Base-by-base conservation (phyloP, 2,113 vertebrate genomes). In the Polypterus senegalus region DNA sequence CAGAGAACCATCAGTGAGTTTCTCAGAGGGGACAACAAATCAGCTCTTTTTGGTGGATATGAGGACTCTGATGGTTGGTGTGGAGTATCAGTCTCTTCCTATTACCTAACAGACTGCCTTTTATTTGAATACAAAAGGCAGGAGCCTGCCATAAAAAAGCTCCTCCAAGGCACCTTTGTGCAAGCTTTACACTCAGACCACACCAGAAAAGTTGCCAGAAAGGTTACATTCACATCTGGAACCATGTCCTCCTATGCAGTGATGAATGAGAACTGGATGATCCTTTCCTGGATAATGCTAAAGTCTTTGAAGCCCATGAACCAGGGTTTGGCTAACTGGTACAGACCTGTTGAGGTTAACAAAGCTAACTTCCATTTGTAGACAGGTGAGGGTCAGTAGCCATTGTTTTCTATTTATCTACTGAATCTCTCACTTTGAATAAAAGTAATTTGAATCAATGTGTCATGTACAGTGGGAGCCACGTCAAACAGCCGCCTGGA, bases 311-410 rank as follows among this genome's bases (percentile, higher is more conserved):
- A 64, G 43, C 63, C 58, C 1, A 57, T 68, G 66, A 64, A 64
- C 49, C 7, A 49, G 27, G 63, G 67, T 10, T 9, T 62, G 9
- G 54, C 68, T 3, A 47, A 54, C 6, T 5, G 64, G 7, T 63
- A 66, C 58, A 48, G 3, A 6, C 5, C 4, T 47, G 68, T 62
- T 10, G 68, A 11, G 3, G 10, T 70, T 7, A 9, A 47, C 10
- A 69, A 69, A 46, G 68, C 61, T 9, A 48, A 44, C 3, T 66
- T 61, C 54, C 64, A 69, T 9, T 69, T 58, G 61, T 67, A 44
- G 61, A 64, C 66, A 67, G 66, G 58, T 67, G 48, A 53, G 11
- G 60, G 46, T n/a, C 27, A 9, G 27, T n/a, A 4, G 48, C 5
- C 46, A 43, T 2, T 10, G 3, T 49, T 44, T 5, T 61, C 5